Evolutionary conservation across 2,888 invertebrate genomes (phyloP).

Genomic region (Tachystola acroxantha): DNA sequence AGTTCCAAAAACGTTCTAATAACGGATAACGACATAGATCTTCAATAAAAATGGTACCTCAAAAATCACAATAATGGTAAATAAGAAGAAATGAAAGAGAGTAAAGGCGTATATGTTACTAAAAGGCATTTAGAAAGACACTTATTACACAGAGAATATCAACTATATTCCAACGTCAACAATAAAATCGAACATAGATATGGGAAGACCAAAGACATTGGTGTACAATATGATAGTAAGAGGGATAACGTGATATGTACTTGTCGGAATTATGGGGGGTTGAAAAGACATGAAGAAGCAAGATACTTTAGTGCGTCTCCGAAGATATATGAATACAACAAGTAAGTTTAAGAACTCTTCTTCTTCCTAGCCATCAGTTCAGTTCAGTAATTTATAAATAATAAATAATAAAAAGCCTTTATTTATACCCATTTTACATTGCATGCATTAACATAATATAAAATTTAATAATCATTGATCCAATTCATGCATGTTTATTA

Average conservation of each 20-base stretch:
- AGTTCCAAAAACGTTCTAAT: no score
- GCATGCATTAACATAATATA: no score
- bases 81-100: constrained; percentile 43
- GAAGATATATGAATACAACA: constrained; percentile 31
- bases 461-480: no score
- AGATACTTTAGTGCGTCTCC: constrained; percentile 25
- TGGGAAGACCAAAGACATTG: constrained; percentile 23
- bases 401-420: no score
- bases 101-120: constrained; percentile 38
- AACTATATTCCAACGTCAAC: constrained; percentile 16
- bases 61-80: neutral
- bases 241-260: constrained; percentile 30
- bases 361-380: no score
- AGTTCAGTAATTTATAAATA: constrained; percentile 4
- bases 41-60: constrained; percentile 1
- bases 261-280: constrained; percentile 21
- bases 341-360: constrained; percentile 2
- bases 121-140: constrained; percentile 24
- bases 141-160: constrained; percentile 15
- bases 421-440: no score
- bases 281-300: constrained; percentile 22
- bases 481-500: no score
- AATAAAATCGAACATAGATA: constrained; percentile 11
- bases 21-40: no score
- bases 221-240: constrained; percentile 39